These are phyloP conservation scores for Pantherophis alleghaniensis DNA, from an alignment of 2,797 vertebrate genomes.

Conservation along the genomic window DNA sequence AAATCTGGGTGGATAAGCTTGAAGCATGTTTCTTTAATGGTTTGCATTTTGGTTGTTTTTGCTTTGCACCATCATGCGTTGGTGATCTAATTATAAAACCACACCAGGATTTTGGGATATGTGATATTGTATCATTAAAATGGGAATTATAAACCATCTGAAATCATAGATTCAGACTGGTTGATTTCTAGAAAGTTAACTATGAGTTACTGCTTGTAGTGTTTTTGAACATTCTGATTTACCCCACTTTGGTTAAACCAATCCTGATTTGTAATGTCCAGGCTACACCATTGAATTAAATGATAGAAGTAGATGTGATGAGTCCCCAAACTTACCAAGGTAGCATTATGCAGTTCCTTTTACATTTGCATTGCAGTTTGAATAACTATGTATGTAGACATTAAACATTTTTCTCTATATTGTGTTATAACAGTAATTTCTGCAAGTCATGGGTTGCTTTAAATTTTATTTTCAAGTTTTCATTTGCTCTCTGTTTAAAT, in stretches of 20 bases:
- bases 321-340: background rate
- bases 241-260: background rate
- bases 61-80: background rate
- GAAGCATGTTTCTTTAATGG: background rate
- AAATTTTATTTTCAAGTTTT: background rate
- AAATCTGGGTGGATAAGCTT: background rate
- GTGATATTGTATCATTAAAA: background rate
- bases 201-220: background rate
- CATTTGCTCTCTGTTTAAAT: background rate
- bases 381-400: background rate
- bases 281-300: background rate
- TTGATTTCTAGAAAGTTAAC: background rate
- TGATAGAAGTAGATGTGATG: background rate
- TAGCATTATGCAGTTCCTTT: conserved; percentile 14
- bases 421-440: background rate
- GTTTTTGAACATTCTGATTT: background rate
- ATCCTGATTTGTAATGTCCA: background rate
- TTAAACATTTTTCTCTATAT: background rate
- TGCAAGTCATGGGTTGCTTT: background rate
- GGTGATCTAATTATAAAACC: background rate
- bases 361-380: conserved; percentile 11
- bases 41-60: background rate
- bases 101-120: background rate
- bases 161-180: background rate
- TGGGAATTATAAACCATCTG: background rate